Base-by-base conservation (phyloP, 2,888 invertebrate genomes). In the Flabesymbios commensalis region DNA sequence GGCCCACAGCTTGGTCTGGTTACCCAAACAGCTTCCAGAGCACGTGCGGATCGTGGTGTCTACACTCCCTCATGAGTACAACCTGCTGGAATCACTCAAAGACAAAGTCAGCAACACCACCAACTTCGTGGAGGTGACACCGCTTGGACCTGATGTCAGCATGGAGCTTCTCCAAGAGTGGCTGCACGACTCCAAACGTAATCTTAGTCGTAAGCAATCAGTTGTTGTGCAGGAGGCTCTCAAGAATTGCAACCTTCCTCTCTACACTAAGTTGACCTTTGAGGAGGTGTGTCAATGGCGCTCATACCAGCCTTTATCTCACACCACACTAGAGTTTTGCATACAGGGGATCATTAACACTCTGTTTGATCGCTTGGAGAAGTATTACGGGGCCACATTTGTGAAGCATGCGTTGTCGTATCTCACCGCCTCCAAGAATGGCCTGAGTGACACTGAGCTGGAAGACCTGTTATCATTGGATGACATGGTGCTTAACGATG, bases 301-400 rank as follows among this genome's bases (percentile, higher is more conserved):
- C 48, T 70, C 69, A n/a, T 74, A 70, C 58, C 31, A 58, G 1
- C 39, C 54, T 3, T 47, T 51, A 3, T 42, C 47, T 26, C 26
- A 42, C 29, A 59, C 63, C 1, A 47, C 31, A 17, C 57, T 76
- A 10, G 69, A 63, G 47, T 51, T 63, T 14, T 71, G 72, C 19
- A 62, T 76, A 1, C 65, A 74, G 22, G 74, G 70, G 2, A 67
- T 72, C 52, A 72, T 78, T 31, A 57, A 70, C 39, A 68, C 64
- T 36, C 59, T 73, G 52, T 68, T 74, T 47, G 70, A 72, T 32
- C 57, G 68, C 1, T 52, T 75, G 17, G 74, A 74, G 53, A 32
- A 51, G 24, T 55, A 63, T n/a, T 69, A 71, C 57, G 73, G 72
- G 7, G 52, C 51, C 49, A 59, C 57, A 3, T 67, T 74, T 43